Percentiles rank a stretch among this genome's conserved stretches.
Evolutionary conservation across 2,888 invertebrate genomes (phyloP).

Genomic region (Mythimna vitellina): DNA sequence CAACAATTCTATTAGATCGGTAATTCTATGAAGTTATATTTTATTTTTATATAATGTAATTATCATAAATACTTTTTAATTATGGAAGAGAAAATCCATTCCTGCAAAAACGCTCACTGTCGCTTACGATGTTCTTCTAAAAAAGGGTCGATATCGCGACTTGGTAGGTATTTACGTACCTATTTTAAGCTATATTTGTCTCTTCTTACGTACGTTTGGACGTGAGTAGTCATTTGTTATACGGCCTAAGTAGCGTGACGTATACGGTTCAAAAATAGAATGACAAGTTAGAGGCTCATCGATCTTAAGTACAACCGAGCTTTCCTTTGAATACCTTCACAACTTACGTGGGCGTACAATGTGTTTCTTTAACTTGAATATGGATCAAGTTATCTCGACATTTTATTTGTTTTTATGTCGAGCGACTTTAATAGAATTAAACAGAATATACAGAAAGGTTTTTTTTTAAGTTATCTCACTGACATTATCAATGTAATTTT

Average conservation of each 20-base stretch:
- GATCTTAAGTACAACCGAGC: conserved; percentile 38
- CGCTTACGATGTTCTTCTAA: no score
- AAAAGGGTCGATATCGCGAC: not conserved
- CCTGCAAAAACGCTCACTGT: no score
- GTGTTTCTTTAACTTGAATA: conserved; percentile 34
- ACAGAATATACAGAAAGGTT: no score
- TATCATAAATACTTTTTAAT: no score
- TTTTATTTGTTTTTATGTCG: conserved; percentile 11
- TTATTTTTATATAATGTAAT: no score
- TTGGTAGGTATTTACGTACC: not conserved
- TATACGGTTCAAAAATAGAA: conserved; percentile 56
- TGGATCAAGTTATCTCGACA: conserved; percentile 23
- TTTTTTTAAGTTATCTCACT: no score
- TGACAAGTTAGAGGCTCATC: conserved; percentile 51
- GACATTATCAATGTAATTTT: no score
- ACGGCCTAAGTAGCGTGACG: conserved; percentile 38
- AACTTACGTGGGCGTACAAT: conserved; percentile 37
- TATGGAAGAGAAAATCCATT: no score
- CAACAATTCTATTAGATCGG: no score
- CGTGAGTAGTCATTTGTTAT: conserved; percentile 36
- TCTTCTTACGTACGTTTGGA: conserved; percentile 18
- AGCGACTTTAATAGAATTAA: conserved; percentile 2
- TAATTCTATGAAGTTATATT: no score
- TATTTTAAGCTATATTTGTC: conserved; percentile 19
- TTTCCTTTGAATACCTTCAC: conserved; percentile 44